Evolutionary conservation across 1,140 invertebrate species (phyloP), one percentile per base, ranked within the genome.

Genomic region (Drosophila navojoa): DNA sequence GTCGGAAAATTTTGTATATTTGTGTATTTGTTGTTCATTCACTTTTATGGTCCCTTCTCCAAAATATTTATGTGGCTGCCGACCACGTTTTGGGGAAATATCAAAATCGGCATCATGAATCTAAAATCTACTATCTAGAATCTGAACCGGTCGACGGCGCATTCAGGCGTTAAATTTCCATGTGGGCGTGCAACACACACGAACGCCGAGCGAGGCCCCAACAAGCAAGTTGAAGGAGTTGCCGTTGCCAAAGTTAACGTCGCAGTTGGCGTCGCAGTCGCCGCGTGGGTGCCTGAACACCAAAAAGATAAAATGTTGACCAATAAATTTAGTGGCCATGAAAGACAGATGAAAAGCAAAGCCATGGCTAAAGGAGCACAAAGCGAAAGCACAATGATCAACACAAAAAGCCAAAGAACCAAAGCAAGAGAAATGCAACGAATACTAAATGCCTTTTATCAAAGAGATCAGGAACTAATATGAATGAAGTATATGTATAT

Each of bases 311-410:
- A 81, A 81, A 87, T 87, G 81, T 85, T 85, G 81, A 72, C 81
- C 82, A 85, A 85, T 87, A 85, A 85, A 85, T 85, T 86, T 78
- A 77, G 62, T 86, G 78, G 81, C 81, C 74, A 86, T 85, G 78
- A 77, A 86, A 72, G 62, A 63, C 74, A 75, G 61, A 75, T 52
- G 42, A 55, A 60, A 64, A 73, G 45, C 38, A 64, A 76, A 81
- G 60, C 74, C 52, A 76, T 42, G 59, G 59, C 47, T 58, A 58
- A 62, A 70, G 55, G 64, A 63, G 71, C 54, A 71, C 55, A 69
- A 77, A 80, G 54, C 61, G 61, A 58, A 54, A 57, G n/a, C 63
- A 73, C 60, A 72, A 76, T 76, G 69, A 79, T 79, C 74, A 81
- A 76, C 76, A 35, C 64, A 50, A 47, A 76, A 69, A 44, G 38